Conservation (phyloP, 2,797 vertebrate species). For the Crocodylus rhombifer region DNA sequence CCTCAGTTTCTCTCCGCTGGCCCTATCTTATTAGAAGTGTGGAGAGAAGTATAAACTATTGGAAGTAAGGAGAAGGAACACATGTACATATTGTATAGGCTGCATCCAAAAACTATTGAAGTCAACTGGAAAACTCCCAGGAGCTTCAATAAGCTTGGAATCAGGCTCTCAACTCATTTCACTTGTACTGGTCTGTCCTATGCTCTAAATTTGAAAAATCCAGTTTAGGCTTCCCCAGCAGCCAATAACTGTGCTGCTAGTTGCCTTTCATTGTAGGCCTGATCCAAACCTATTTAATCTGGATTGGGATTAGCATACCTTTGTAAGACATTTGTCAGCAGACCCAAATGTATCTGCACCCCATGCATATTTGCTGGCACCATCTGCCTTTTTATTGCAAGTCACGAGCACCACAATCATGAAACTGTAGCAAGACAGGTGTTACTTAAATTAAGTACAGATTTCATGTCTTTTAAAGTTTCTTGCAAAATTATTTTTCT, state of each 20-base stretch:
- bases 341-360: neutral
- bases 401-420: neutral
- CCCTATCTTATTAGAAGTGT: neutral
- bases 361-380: neutral
- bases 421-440: neutral
- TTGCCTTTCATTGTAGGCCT: fast-evolving
- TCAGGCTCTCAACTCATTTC: neutral
- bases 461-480: neutral
- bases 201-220: neutral
- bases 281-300: neutral
- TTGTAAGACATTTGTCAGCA: neutral
- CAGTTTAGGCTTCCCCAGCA: neutral
- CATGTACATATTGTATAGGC: neutral
- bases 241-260: too few relatives aligned
- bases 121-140: neutral
- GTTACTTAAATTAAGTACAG: neutral
- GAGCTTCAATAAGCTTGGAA: neutral
- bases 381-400: neutral
- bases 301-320: neutral
- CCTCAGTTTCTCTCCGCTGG: neutral
- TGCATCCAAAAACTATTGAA: neutral
- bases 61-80: neutral
- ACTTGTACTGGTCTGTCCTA: neutral
- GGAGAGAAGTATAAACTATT: neutral
- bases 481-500: neutral